A percentile compares a stretch with the other conserved stretches of the same genome.
phyloP scores from a whole-genome alignment of 1,140 invertebrate genomes.

The Acyrthosiphon pisum region DNA sequence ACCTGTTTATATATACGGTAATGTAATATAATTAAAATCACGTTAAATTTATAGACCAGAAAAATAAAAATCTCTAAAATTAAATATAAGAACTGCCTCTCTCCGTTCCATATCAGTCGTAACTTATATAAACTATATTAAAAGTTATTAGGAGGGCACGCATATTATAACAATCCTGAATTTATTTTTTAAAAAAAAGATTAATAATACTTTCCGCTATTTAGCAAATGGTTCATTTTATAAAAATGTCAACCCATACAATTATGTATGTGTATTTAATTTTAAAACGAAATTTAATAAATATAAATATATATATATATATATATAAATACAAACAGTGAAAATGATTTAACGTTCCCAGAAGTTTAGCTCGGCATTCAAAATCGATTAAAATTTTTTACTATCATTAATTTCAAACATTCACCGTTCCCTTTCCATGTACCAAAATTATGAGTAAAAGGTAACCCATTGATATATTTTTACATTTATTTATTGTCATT shows the following conservation, averaged over 20 bases:
- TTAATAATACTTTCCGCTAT: neutral
- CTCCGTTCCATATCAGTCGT: neutral
- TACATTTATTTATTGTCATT: conserved; percentile 1
- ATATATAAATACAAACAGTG: neutral
- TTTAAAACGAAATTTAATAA: conserved; percentile 10
- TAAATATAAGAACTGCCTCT: neutral
- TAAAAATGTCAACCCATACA: neutral
- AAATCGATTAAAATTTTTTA: conserved; percentile 13
- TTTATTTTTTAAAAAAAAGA: neutral
- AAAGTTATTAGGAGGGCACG: neutral
- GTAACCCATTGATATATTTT: neutral
- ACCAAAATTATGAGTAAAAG: neutral
- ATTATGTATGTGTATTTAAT: neutral
- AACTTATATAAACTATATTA: neutral
- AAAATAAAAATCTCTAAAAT: neutral
- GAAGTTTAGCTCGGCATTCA: neutral
- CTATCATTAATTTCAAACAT: conserved; percentile 3
- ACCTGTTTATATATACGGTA: no score
- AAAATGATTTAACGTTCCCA: conserved; percentile 15
- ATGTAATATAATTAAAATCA: no score
- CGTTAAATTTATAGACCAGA: neutral
- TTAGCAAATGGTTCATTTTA: conserved; percentile 6
- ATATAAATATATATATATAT: neutral
- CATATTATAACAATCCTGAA: neutral
- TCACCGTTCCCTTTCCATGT: neutral